Evolutionary conservation across 2,888 invertebrate species (phyloP), one percentile per base, ranked within the genome.

Genomic region (Tubulanus polymorphus): DNA sequence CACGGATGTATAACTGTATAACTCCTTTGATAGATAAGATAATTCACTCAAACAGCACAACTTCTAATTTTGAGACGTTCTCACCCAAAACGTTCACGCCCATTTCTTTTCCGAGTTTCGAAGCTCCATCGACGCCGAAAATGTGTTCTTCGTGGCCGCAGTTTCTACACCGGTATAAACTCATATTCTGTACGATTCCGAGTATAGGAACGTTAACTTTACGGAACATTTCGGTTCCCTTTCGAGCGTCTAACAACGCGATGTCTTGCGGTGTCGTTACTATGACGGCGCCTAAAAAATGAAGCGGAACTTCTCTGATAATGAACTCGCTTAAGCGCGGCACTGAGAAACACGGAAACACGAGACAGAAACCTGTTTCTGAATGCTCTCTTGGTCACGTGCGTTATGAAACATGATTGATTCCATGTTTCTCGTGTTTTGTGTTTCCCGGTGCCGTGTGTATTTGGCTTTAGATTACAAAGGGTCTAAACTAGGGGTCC

Each of bases 181-280:
- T 87, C 94, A 95, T 95, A 78, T 95, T 95, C 74, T 93, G 90
- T 0, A 93, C 87, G 57, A 94, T 76, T n/a, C 95, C 95, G 48
- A 90, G 83, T 37, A 94, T 84, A 18, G 76, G 76, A 1, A 74
- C 70, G 20, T 70, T 84, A 1, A 94, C 82, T 74, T 88, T 92
- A 59, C 86, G 83, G 71, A 92, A 91, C 93, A 96, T 93, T 66
- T 86, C 86, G 0, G 89, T 88, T 12, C 93, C 93, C 66, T 91
- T 85, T 67, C 86, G 83, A 0, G 93, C 90, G 26, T 95, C 93
- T 73, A 92, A 86, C 5, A 94, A 74, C 0, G 95, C 89, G 1
- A 93, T 88, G 53, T 85, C 86, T 76, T 95, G 95, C 0, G 95
- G 94, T 0, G 94, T 96, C 8, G 93, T 92, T 0, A 96, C 91